Base-by-base conservation (phyloP, 1,140 invertebrate genomes). In the Dysdera silvatica region DNA sequence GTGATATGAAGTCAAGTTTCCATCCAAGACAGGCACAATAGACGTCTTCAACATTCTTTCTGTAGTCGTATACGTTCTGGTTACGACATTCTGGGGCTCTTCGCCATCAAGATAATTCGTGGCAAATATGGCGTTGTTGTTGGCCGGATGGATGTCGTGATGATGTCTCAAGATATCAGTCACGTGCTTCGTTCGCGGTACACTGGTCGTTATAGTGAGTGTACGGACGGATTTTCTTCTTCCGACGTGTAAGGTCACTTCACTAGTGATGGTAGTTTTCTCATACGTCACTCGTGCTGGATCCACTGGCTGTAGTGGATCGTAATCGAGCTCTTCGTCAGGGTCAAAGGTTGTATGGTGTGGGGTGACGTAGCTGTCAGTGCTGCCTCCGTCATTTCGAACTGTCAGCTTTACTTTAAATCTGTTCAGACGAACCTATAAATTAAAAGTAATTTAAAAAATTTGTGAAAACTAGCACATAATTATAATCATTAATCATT, bases 161-260 rank as follows among this genome's bases (percentile, higher is more conserved):
- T n/a, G n/a, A n/a, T n/a, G 10, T 70, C 28, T 10, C 64, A 60
- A 16, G 52, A 67, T 52, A 43, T 61, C 52, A 8, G 65, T 58
- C 12, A 66, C 16, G 87, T 8, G 88, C 85, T 68, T 88, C 87
- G 70, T 92, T 87, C 14, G 91, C 74, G 72, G 92, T 87, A 49
- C 91, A 76, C 70, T 91, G 86, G 7, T 92, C 73, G 31, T 78
- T 57, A 61, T 68, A 18, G 71, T 71, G 2, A 71, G 28, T 8
- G 69, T 71, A 8, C 70, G 33, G 8, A 73, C 63, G 16, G 69
- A 61, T 32, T 67, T 61, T 14, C 62, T 53, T 31, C 61, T 32
- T 10, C 71, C 65, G 1, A 71, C 62, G 53, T 69, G 67, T 32
- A 67, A 62, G 18, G 68, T 70, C 12, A 73, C 61, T 29, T 69